A percentile compares a stretch with the other conserved stretches of the same genome.
Evolutionary conservation across 2,113 vertebrate genomes (phyloP).

Genomic region (Tauraco erythrolophus): DNA sequence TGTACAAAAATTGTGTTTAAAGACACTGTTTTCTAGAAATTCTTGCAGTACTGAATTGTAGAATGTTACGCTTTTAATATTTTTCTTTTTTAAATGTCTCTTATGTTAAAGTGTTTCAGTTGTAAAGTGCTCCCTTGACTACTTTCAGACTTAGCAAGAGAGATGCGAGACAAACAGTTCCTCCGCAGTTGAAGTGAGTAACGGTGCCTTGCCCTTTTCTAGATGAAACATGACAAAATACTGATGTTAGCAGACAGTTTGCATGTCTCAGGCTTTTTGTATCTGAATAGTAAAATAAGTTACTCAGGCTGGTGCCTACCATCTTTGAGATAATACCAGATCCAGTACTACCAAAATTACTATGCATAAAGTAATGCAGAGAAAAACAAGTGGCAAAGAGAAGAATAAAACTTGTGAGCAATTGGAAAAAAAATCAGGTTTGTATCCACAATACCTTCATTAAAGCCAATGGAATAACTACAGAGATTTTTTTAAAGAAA

Average conservation of each 20-base stretch:
- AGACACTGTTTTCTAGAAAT: background rate
- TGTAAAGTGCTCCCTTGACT: background rate
- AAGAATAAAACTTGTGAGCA: background rate
- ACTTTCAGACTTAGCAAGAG: background rate
- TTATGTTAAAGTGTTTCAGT: background rate
- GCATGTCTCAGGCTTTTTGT: background rate
- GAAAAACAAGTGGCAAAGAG: background rate
- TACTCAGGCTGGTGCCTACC: background rate
- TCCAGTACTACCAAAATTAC: background rate
- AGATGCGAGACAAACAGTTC: background rate
- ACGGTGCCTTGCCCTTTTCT: background rate
- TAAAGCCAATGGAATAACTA: background rate
- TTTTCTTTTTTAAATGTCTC: background rate
- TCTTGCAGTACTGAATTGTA: background rate
- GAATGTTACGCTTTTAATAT: fast-evolving
- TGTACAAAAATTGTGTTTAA: background rate
- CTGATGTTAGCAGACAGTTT: background rate
- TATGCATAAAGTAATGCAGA: background rate
- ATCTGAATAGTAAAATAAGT: background rate
- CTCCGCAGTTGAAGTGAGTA: background rate
- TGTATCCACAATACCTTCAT: background rate
- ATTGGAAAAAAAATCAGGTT: background rate
- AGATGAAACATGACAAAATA: background rate
- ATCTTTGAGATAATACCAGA: background rate
- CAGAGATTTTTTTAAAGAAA: background rate